phyloP scores from a whole-genome alignment of 2,797 vertebrate species.

The Lagodon rhomboides region DNA sequence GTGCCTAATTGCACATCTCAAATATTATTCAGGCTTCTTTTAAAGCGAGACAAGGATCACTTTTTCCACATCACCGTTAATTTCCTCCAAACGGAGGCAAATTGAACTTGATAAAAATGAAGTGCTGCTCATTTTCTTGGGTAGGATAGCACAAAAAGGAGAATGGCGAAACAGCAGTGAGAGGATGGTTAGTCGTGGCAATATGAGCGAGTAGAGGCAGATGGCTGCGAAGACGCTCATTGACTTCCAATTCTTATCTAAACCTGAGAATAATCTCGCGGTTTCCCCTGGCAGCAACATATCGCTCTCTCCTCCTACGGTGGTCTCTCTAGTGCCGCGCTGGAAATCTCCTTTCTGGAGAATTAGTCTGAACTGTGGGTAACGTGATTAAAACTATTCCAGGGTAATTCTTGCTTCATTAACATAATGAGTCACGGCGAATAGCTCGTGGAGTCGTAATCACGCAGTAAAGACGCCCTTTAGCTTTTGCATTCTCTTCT shows the following conservation, averaged over 20 bases:
- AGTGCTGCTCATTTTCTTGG: slow-evolving; percentile 24
- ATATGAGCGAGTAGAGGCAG: slow-evolving; percentile 38
- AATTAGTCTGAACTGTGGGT: slow-evolving; percentile 38
- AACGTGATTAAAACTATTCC: slow-evolving; percentile 47
- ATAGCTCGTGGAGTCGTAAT: slow-evolving; percentile 30
- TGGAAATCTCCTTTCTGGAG: slow-evolving; percentile 29
- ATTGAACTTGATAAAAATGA: slow-evolving; percentile 34
- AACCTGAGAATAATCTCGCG: slow-evolving; percentile 37
- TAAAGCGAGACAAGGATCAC: slow-evolving; percentile 9
- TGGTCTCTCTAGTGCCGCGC: slow-evolving; percentile 40
- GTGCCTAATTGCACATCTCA: slow-evolving; percentile 26
- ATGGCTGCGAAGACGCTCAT: slow-evolving; percentile 57
- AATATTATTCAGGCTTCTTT: slow-evolving; percentile 33
- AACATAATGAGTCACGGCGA: slow-evolving; percentile 35
- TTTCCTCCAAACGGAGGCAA: slow-evolving; percentile 34
- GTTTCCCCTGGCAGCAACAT: slow-evolving; percentile 32
- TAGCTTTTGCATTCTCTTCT: slow-evolving; percentile 9
- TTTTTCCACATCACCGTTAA: slow-evolving; percentile 17
- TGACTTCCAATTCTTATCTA: slow-evolving; percentile 57
- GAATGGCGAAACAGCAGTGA: slow-evolving; percentile 11
- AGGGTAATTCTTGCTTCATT: slow-evolving; percentile 31
- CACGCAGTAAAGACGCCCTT: slow-evolving; percentile 37
- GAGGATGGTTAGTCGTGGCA: background rate
- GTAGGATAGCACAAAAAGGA: slow-evolving; percentile 6
- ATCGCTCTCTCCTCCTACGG: slow-evolving; percentile 39